Percentiles rank a stretch among this genome's conserved stretches.
Conservation (phyloP, 1,140 invertebrate species). For the Drosophila ercepeae region DNA sequence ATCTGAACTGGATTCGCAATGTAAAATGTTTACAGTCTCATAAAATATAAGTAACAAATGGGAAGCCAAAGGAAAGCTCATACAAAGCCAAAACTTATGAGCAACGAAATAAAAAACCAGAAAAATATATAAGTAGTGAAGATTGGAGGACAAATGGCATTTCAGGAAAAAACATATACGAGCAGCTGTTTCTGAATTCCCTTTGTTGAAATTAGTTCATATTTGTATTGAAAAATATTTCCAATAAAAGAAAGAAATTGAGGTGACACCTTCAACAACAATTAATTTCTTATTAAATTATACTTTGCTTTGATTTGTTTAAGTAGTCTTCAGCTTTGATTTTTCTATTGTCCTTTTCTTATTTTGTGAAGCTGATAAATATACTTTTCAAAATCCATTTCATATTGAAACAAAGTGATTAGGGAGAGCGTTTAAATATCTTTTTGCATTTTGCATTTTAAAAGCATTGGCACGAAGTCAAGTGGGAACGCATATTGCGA, state of each 20-base stretch:
- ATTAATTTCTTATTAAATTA: background rate
- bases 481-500: constrained; percentile 68
- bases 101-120: constrained; percentile 19
- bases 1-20: constrained; percentile 43
- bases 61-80: constrained; percentile 39
- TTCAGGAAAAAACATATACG: background rate
- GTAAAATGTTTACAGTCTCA: constrained; percentile 78
- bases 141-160: constrained; percentile 49
- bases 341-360: background rate
- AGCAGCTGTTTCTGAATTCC: background rate
- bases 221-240: too few relatives aligned
- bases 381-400: constrained; percentile 5
- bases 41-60: constrained; percentile 78
- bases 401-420: background rate
- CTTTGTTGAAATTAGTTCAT: background rate
- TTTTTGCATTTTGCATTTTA: constrained; percentile 28
- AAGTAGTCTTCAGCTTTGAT: background rate
- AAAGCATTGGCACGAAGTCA: constrained; percentile 42
- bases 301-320: too few relatives aligned
- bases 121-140: constrained; percentile 33
- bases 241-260: too few relatives aligned
- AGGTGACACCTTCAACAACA: too few relatives aligned
- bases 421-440: constrained; percentile 19
- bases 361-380: background rate
- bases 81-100: constrained; percentile 12